Conservation (phyloP, 2,888 invertebrate species). For the Drosophila melanocephala region DNA sequence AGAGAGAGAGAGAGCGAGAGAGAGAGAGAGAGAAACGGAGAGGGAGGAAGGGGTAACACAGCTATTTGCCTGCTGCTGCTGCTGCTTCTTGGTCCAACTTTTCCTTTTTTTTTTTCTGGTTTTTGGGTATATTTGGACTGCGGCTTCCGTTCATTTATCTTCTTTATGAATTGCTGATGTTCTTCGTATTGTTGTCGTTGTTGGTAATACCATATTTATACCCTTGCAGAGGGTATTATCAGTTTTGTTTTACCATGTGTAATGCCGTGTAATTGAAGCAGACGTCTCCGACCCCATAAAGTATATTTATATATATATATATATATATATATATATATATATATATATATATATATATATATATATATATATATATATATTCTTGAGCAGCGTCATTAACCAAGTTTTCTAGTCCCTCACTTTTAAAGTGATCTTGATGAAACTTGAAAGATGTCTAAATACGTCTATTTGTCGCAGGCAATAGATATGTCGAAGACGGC, state of each 20-base stretch:
- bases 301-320: background rate
- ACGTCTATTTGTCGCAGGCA: background rate
- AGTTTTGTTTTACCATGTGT: background rate
- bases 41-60: background rate
- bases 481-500: background rate
- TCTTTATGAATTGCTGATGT: conserved; percentile 60
- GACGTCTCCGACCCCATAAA: no score
- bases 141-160: conserved; percentile 66
- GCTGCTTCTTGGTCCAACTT: conserved; percentile 10
- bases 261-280: background rate
- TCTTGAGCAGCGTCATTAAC: background rate
- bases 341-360: background rate
- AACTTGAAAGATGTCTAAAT: background rate
- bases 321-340: background rate
- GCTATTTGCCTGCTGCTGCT: conserved; percentile 25
- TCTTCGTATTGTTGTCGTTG: conserved; percentile 24
- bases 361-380: background rate
- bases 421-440: background rate
- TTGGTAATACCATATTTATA: background rate
- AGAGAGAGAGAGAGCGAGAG: background rate
- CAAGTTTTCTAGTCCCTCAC: no score
- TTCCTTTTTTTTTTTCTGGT: background rate
- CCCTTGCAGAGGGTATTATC: background rate
- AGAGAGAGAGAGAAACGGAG: background rate
- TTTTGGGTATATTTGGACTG: conserved; percentile 28